Evolutionary conservation across 2,113 vertebrate species (phyloP).

Genomic region (Brachypteracias leptosomus): DNA sequence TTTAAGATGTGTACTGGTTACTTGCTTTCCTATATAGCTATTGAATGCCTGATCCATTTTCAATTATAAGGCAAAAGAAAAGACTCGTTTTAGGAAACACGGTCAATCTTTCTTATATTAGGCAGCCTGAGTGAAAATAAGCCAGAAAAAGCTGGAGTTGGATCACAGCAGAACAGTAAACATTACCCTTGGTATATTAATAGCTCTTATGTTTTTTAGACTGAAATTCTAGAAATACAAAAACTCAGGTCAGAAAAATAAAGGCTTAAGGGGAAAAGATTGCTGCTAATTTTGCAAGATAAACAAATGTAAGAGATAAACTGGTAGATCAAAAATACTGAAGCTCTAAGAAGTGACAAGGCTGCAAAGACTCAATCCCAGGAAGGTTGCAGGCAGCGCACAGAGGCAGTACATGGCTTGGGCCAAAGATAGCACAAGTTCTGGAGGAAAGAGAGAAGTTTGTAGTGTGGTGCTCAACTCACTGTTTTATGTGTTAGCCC

Average conservation of each 20-base stretch:
- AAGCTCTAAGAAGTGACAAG: neutral
- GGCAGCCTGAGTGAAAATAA: neutral
- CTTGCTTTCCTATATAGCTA: neutral
- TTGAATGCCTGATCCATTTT: neutral
- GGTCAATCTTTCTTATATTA: neutral
- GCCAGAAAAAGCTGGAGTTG: neutral
- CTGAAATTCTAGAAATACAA: neutral
- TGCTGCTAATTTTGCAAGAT: neutral
- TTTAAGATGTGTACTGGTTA: neutral
- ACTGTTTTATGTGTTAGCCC: neutral
- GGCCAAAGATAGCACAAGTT: neutral
- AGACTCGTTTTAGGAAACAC: neutral
- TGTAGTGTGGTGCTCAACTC: neutral
- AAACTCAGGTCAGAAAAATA: neutral
- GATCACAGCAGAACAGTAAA: neutral
- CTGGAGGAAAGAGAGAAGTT: neutral
- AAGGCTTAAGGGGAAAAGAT: neutral
- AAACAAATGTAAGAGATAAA: neutral
- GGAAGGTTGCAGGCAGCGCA: neutral
- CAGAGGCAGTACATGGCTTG: fast-evolving
- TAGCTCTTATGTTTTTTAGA: neutral
- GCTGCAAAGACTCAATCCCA: neutral
- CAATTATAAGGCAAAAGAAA: neutral
- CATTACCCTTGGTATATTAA: neutral
- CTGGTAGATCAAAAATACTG: neutral